Conservation (phyloP, 1,140 invertebrate genomes). For the Scaptomyza montana region DNA sequence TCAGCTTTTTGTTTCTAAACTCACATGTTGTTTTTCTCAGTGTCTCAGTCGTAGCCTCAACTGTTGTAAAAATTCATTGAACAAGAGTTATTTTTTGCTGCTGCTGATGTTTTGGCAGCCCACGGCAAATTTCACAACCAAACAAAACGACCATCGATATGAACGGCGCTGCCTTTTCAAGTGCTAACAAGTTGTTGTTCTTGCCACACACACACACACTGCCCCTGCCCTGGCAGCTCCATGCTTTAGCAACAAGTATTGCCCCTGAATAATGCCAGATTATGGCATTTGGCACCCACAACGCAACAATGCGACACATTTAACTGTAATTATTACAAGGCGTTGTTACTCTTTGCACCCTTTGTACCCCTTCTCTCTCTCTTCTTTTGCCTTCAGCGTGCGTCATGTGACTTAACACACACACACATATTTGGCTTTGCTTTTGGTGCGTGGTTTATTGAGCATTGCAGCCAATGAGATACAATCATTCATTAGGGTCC, state of each 20-base stretch:
- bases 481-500: slow-evolving; percentile 38
- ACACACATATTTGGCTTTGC: slow-evolving; percentile 26
- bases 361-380: neutral
- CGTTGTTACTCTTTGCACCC: neutral
- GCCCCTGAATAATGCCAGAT: slow-evolving; percentile 18
- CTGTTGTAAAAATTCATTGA: slow-evolving; percentile 34
- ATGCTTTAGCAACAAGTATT: slow-evolving; percentile 16
- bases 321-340: slow-evolving; percentile 76
- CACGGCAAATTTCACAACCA: slow-evolving; percentile 66
- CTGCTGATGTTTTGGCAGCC: slow-evolving; percentile 39
- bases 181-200: slow-evolving; percentile 53
- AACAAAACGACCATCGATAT: slow-evolving; percentile 24
- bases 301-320: neutral
- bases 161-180: slow-evolving; percentile 38
- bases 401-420: slow-evolving; percentile 37
- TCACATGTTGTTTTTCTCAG: neutral
- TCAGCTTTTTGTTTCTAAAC: no score
- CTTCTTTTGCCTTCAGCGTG: neutral
- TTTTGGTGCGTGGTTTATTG: slow-evolving; percentile 6
- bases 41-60: slow-evolving; percentile 4
- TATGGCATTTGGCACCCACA: slow-evolving; percentile 49
- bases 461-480: slow-evolving; percentile 20
- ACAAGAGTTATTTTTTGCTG: slow-evolving; percentile 5
- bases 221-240: no score
- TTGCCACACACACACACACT: no score